A percentile compares a stretch with the other conserved stretches of the same genome.
phyloP scores from a whole-genome alignment of 2,888 invertebrate genomes.

The Steinernema hermaphroditum region DNA sequence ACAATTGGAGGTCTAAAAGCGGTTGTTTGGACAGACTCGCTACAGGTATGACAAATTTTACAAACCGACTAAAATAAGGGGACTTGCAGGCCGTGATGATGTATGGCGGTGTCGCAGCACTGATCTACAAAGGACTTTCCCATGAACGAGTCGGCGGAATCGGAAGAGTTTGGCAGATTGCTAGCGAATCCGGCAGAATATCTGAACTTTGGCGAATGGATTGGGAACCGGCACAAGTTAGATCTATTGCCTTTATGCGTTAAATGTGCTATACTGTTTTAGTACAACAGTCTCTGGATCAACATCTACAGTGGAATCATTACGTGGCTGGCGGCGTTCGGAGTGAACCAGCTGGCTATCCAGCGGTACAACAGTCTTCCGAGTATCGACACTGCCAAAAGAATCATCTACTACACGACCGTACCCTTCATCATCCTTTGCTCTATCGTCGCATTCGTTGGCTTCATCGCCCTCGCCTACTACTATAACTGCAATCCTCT shows the following conservation, averaged over 20 bases:
- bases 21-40: constrained; percentile 57
- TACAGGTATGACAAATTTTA: constrained; percentile 38
- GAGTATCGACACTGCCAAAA: constrained; percentile 46
- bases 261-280: constrained; percentile 9
- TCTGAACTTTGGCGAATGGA: constrained; percentile 46
- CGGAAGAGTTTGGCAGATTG: constrained; percentile 47
- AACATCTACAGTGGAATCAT: constrained; percentile 55
- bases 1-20: constrained; percentile 58
- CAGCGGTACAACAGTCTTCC: constrained; percentile 58
- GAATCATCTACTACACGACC: constrained; percentile 52
- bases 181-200: constrained; percentile 50
- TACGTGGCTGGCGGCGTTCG: constrained; percentile 58
- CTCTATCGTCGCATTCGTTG: constrained; percentile 55
- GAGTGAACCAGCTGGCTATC: constrained; percentile 58
- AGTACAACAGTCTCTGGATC: constrained; percentile 61
- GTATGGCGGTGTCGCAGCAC: constrained; percentile 55
- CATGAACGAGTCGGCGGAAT: constrained; percentile 56
- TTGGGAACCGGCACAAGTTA: constrained; percentile 31
- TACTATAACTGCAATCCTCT: constrained; percentile 60
- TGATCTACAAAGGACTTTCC: constrained; percentile 49
- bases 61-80: neutral
- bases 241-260: neutral
- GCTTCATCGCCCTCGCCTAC: constrained; percentile 59
- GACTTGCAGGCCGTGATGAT: constrained; percentile 51
- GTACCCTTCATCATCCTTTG: constrained; percentile 57